Base-by-base conservation (phyloP, 2,888 invertebrate species). In the Luperina testacea region DNA sequence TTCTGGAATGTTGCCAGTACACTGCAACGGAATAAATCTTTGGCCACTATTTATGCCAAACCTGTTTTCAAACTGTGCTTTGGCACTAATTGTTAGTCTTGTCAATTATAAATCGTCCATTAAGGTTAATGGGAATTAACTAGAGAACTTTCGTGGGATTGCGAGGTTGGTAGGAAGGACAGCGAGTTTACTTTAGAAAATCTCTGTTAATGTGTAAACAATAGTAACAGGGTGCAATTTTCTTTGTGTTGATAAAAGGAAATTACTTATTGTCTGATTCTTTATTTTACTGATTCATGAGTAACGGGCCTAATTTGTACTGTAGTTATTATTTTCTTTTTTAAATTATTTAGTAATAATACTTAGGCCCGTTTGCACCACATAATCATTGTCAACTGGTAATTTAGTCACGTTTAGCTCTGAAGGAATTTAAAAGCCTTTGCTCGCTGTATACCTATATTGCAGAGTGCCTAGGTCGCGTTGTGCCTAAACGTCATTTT, bases 21-120 rank as follows among this genome's bases (percentile, higher is more conserved):
- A 72, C 38, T 84, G 85, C 77, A 84, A 81, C 85, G 72, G 74
- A 38, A 84, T 84, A 84, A 84, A 84, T 84, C 83, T 84, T 73
- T 68, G 51, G 13, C 32, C 68, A 72, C 42, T 85, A 75, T 84
- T 78, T 84, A 84, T 81, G 81, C 85, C 85, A 81, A 78, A 77
- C 85, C 78, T 69, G 81, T 81, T 84, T 84, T 77, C 85, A 77
- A 85, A 63, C 81, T 15, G 17, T 57, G 63, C 53, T 81, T 77
- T 78, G 85, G 85, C 83, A 84, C 83, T 84, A 84, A 84, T 84
- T 85, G 85, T 77, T 73, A 48, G 64, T 72, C 67, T 84, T 85
- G 63, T 80, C 81, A 85, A 77, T 84, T 83, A 77, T 84, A 83
- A 84, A 81, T 82, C 42, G 74, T 65, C 72, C 64, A 83, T 80